phyloP scores from a whole-genome alignment of 2,113 vertebrate genomes.

The Menura novaehollandiae region DNA sequence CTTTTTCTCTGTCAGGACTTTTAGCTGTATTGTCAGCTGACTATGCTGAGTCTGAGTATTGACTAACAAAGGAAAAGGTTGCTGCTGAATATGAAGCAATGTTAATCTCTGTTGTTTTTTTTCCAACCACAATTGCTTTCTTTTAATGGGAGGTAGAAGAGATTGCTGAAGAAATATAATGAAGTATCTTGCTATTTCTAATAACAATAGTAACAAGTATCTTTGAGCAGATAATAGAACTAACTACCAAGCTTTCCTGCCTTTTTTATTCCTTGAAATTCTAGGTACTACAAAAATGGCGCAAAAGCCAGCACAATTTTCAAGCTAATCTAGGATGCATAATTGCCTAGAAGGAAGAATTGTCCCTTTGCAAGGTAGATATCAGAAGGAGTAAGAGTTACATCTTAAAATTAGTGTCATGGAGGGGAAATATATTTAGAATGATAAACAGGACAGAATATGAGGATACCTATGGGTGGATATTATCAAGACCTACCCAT shows the following conservation, averaged over 20 bases:
- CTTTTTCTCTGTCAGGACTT: background rate
- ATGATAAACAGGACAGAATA: background rate
- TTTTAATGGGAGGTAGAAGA: background rate
- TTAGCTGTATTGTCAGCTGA: background rate
- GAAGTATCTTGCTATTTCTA: background rate
- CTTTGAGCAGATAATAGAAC: background rate
- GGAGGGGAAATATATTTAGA: background rate
- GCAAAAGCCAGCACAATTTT: background rate
- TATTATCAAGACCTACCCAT: background rate
- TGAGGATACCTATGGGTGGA: background rate
- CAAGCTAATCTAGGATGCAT: background rate
- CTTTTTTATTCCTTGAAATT: background rate
- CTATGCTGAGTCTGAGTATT: background rate
- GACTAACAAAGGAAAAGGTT: background rate
- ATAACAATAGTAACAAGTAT: background rate
- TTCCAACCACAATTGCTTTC: background rate
- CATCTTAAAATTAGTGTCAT: background rate
- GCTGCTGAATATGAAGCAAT: background rate
- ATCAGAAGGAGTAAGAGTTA: background rate
- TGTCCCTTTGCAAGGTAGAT: background rate
- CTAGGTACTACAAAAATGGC: background rate
- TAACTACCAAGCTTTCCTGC: background rate
- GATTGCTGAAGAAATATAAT: background rate
- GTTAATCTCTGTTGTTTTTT: background rate
- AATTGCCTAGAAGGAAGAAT: background rate